phyloP scores from a whole-genome alignment of 2,113 vertebrate genomes.

The Brachyistius frenatus region DNA sequence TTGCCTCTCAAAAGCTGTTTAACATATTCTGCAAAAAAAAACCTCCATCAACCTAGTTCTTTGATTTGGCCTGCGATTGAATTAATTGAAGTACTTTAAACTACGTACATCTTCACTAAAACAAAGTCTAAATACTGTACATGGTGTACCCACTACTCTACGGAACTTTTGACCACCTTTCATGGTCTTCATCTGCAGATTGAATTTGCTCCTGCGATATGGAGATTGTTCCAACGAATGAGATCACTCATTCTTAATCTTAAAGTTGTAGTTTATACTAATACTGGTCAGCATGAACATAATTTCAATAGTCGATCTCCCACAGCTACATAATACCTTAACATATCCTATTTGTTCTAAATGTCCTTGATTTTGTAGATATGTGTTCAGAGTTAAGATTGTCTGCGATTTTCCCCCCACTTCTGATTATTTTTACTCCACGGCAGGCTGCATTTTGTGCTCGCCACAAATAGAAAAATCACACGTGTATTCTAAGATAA shows the following conservation, averaged over 20 bases:
- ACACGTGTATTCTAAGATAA: conserved; percentile 37
- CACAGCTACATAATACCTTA: too few relatives aligned
- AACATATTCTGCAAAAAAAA: too few relatives aligned
- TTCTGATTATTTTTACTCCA: neutral
- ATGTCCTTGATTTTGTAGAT: neutral
- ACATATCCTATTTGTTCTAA: neutral
- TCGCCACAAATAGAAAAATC: conserved; percentile 4
- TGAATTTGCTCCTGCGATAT: neutral
- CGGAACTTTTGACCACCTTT: neutral
- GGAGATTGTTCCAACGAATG: too few relatives aligned
- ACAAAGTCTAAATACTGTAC: neutral
- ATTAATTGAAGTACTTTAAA: too few relatives aligned
- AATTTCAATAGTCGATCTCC: too few relatives aligned
- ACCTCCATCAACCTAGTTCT: too few relatives aligned
- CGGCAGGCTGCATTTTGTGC: neutral
- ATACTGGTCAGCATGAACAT: too few relatives aligned
- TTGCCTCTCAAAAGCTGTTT: too few relatives aligned
- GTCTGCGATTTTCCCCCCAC: neutral
- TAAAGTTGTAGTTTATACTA: too few relatives aligned
- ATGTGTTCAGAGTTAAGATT: neutral
- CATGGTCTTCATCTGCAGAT: neutral
- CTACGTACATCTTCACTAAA: too few relatives aligned
- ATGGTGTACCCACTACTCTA: neutral
- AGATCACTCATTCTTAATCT: too few relatives aligned
- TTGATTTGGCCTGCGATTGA: too few relatives aligned